Evolutionary conservation across 2,888 invertebrate species (phyloP), one percentile per base, ranked within the genome.

Genomic region (Euspilapteryx auroguttella): DNA sequence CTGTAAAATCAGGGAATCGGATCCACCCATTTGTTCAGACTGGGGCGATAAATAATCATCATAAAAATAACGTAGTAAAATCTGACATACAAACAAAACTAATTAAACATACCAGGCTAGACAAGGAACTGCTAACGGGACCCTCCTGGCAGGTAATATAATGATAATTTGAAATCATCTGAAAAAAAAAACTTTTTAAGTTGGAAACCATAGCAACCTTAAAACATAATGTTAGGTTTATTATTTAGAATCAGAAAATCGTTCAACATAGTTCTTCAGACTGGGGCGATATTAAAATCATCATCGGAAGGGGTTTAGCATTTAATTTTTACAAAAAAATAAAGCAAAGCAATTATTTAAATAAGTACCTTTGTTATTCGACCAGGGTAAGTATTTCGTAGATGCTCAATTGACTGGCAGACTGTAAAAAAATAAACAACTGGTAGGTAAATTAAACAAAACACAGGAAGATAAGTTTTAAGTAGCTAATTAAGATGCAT

Each of bases 231-330:
- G 24, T 13, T n/a, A 24, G 3, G n/a, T 10, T 4, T 4, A 11
- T 15, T 23, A 12, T 14, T 24, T 13, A 24, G 11, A 25, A 33
- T 49, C 47, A 49, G 42, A 32, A 37, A 43, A 55, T 55, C 53
- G 35, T 47, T 57, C 59, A 49, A 54, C 59, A 57, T 32, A 33
- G 35, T 31, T 31, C 24, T 49, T 61, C 58, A 49, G 61, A 55
- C 57, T 57, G 59, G 59, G 61, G 59, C 57, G 55, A 57, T 58
- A 55, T 45, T 30, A 36, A 28, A 38, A 38, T 47, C 56, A 56
- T 54, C 33, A 37, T 37, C 32, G 39, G 34, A 34, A 35, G 37
- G 37, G 29, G 15, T 21, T 8, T 20, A 28, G 28, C 8, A 17
- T n/a, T n/a, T n/a, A n/a, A n/a, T n/a, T n/a, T n/a, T n/a, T n/a